Percentiles rank a stretch among this genome's conserved stretches.
phyloP scores from a whole-genome alignment of 2,113 vertebrate genomes.

The Poecile atricapillus region DNA sequence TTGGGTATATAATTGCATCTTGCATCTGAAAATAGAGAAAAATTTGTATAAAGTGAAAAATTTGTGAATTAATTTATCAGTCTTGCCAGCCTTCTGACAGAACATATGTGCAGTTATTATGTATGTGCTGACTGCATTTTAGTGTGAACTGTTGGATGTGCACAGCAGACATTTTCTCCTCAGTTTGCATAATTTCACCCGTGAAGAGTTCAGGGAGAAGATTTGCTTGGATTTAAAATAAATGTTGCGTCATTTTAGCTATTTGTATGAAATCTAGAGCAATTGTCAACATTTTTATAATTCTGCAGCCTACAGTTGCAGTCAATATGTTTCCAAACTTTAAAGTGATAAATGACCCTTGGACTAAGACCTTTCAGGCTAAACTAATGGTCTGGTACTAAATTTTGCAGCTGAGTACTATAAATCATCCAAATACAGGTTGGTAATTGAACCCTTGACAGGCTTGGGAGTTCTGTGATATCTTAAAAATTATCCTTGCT shows the following conservation, averaged over 20 bases:
- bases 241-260: neutral
- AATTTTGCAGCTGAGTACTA: slow-evolving; percentile 48
- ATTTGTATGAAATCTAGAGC: neutral
- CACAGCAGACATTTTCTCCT: slow-evolving; percentile 40
- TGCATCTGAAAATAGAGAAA: neutral
- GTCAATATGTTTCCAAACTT: neutral
- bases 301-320: neutral
- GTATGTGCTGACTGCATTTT: neutral
- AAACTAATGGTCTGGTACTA: slow-evolving; percentile 5
- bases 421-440: slow-evolving; percentile 15
- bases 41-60: neutral
- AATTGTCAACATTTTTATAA: neutral
- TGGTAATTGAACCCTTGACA: slow-evolving; percentile 38
- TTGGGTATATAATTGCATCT: neutral
- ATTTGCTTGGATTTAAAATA: slow-evolving; percentile 5
- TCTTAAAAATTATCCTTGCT: slow-evolving; percentile 30
- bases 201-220: neutral
- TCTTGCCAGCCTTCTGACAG: neutral
- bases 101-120: neutral
- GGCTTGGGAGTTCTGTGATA: slow-evolving; percentile 14
- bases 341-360: neutral
- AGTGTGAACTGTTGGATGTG: neutral
- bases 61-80: neutral
- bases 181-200: neutral
- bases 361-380: neutral